These are phyloP conservation scores for Troides helena DNA, from an alignment of 2,888 invertebrate genomes.

Conservation along the genomic window DNA sequence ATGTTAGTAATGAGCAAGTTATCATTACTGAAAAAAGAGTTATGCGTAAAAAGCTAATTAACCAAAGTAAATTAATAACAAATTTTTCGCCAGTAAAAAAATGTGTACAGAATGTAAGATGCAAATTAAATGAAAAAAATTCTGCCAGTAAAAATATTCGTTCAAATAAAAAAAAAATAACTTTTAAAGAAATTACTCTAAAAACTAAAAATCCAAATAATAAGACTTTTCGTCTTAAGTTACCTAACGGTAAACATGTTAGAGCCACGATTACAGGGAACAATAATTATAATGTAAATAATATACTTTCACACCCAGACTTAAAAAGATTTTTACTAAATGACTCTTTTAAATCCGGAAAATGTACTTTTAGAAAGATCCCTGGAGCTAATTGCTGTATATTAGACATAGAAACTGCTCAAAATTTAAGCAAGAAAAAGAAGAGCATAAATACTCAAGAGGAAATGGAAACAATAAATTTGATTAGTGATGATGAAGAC, in stretches of 20 bases:
- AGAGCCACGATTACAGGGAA: slow-evolving; percentile 61
- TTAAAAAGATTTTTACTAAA: slow-evolving; percentile 50
- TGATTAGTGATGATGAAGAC: slow-evolving; percentile 69
- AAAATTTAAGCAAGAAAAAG: neutral
- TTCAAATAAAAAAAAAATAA: slow-evolving; percentile 7
- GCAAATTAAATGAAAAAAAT: neutral
- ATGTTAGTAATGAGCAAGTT: neutral
- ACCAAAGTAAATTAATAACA: neutral
- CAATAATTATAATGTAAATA: slow-evolving; percentile 47
- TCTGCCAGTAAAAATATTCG: neutral
- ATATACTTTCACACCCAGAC: slow-evolving; percentile 52
- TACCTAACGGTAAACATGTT: slow-evolving; percentile 57
- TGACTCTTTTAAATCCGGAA: slow-evolving; percentile 43
- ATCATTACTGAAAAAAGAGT: neutral
- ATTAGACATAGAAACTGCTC: neutral
- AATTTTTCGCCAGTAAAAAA: slow-evolving; percentile 1
- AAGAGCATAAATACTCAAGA: slow-evolving; percentile 35
- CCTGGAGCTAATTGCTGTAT: slow-evolving; percentile 38
- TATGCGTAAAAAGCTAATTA: neutral
- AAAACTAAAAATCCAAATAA: slow-evolving; percentile 41
- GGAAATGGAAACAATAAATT: slow-evolving; percentile 58
- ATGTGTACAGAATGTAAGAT: neutral
- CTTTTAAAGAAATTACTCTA: slow-evolving; percentile 47
- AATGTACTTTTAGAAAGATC: slow-evolving; percentile 54
- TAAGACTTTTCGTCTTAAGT: slow-evolving; percentile 51